phyloP scores from a whole-genome alignment of 2,113 vertebrate genomes.

The Girardinichthys multiradiatus region DNA sequence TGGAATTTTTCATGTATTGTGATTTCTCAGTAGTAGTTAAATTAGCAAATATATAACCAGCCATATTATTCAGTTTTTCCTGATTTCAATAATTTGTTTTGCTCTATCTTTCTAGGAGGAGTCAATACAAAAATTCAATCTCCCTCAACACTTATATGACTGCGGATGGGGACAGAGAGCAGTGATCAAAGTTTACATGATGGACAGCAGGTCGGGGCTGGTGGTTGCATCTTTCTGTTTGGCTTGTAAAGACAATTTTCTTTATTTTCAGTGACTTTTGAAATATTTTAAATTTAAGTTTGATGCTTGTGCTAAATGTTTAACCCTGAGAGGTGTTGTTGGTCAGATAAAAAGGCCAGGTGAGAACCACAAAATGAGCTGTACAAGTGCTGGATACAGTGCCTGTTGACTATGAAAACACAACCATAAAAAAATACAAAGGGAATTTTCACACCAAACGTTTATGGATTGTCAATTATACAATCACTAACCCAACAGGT shows the following conservation, averaged over 20 bases:
- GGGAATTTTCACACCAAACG: too few relatives aligned
- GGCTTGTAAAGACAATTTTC: background rate
- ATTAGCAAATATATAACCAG: background rate
- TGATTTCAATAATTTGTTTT: background rate
- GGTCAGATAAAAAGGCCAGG: too few relatives aligned
- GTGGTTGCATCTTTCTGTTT: background rate
- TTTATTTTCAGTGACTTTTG: background rate
- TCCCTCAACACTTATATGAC: background rate
- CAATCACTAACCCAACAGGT: too few relatives aligned
- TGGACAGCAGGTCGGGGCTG: background rate
- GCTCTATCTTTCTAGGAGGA: background rate
- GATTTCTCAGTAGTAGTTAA: background rate
- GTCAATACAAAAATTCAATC: background rate
- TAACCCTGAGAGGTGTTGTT: constrained; percentile 8
- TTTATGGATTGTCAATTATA: too few relatives aligned
- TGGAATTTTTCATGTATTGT: background rate
- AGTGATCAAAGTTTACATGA: background rate
- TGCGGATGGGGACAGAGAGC: background rate
- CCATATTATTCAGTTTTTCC: background rate
- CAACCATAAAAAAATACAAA: too few relatives aligned
- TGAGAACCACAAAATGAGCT: too few relatives aligned
- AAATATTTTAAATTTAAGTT: background rate
- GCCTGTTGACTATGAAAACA: too few relatives aligned
- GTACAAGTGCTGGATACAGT: too few relatives aligned
- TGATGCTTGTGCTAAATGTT: background rate